A percentile compares a stretch with the other conserved stretches of the same genome.
phyloP scores from a whole-genome alignment of 1,140 invertebrate species.

The Hormaphis cornu region DNA sequence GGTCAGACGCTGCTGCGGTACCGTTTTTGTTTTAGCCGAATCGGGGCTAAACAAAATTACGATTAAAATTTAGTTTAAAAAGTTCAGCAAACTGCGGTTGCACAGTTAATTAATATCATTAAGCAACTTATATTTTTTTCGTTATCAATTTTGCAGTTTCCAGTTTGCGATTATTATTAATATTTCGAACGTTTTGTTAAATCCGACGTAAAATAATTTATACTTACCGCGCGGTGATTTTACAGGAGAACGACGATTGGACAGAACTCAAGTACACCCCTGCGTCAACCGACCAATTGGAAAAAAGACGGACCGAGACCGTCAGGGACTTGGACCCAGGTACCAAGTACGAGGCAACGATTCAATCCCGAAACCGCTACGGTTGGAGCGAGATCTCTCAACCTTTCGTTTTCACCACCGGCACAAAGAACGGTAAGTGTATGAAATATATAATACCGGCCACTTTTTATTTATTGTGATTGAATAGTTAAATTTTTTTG shows the following conservation, averaged over 20 bases:
- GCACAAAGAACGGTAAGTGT: constrained; percentile 23
- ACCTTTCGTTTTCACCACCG: constrained; percentile 39
- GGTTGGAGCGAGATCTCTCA: constrained; percentile 52
- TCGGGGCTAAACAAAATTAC: not conserved
- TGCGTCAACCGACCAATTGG: constrained; percentile 1
- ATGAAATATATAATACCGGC: not conserved
- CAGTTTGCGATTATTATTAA: too few species aligned
- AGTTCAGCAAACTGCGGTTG: too few species aligned
- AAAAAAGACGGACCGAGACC: constrained; percentile 48
- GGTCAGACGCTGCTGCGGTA: not conserved
- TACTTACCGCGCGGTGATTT: too few species aligned
- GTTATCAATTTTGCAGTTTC: too few species aligned
- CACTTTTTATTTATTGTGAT: not conserved
- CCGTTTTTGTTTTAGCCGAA: not conserved
- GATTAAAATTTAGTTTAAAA: too few species aligned
- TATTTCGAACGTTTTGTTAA: too few species aligned
- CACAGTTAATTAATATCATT: too few species aligned
- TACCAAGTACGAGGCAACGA: constrained; percentile 54
- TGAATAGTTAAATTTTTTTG: not conserved
- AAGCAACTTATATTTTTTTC: too few species aligned
- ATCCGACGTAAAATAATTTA: too few species aligned
- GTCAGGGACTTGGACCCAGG: constrained; percentile 50
- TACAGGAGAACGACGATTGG: constrained; percentile 16
- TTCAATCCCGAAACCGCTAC: constrained; percentile 57
- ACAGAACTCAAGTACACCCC: not conserved